Conservation (phyloP, 2,797 vertebrate genomes). For the Esox lucius region DNA sequence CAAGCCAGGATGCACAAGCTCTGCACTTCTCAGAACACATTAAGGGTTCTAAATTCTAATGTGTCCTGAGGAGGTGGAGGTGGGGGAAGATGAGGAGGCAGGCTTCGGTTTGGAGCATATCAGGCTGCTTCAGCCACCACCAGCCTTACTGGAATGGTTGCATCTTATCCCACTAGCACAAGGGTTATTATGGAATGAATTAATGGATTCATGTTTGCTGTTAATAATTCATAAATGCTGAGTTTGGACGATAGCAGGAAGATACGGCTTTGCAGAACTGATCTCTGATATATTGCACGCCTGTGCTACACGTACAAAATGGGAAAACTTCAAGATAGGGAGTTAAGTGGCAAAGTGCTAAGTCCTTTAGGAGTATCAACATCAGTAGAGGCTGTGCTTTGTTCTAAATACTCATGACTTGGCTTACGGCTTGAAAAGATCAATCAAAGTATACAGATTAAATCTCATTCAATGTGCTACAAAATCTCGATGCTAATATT, state of each 20-base stretch:
- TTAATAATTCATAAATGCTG: slow-evolving; percentile 37
- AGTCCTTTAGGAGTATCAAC: not conserved
- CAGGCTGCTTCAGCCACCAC: not conserved
- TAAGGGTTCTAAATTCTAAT: slow-evolving; percentile 30
- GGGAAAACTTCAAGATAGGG: not conserved
- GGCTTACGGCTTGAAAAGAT: slow-evolving; percentile 14
- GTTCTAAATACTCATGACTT: not conserved
- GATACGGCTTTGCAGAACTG: not conserved
- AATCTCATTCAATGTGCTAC: slow-evolving; percentile 49
- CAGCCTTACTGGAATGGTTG: slow-evolving; percentile 1
- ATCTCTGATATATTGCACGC: not conserved
- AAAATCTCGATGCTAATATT: slow-evolving; percentile 34
- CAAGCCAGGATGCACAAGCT: slow-evolving; percentile 46
- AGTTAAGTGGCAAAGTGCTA: not conserved
- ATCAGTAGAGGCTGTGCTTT: not conserved
- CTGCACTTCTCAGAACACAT: slow-evolving; percentile 51
- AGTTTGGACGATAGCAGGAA: not conserved
- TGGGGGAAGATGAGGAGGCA: not conserved
- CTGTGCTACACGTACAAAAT: not conserved
- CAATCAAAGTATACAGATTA: slow-evolving; percentile 41
- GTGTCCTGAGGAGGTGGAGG: slow-evolving; percentile 16
- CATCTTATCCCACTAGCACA: slow-evolving; percentile 45
- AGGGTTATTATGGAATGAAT: slow-evolving; percentile 49
- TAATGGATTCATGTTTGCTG: slow-evolving; percentile 35
- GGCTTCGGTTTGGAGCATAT: not conserved